Evolutionary conservation across 2,797 vertebrate species (phyloP).

Genomic region (Ara ararauna): DNA sequence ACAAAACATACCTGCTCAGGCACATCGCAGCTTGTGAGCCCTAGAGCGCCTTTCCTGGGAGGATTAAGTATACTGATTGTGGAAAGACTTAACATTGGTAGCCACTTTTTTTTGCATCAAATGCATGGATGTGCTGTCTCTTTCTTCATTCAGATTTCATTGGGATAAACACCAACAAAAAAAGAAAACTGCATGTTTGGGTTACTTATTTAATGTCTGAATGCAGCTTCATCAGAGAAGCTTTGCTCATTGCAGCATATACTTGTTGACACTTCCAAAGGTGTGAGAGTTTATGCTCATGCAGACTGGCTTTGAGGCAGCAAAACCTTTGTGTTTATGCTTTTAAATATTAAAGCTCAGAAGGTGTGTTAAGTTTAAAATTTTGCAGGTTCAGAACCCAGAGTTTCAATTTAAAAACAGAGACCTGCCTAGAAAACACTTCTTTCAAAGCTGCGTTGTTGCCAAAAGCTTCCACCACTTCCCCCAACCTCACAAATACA

Average conservation of each 20-base stretch:
- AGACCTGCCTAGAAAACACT: not conserved
- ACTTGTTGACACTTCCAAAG: not conserved
- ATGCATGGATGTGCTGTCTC: not conserved
- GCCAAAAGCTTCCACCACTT: not conserved
- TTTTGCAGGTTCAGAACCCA: not conserved
- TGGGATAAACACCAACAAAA: not conserved
- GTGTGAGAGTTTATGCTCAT: not conserved
- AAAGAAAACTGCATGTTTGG: not conserved
- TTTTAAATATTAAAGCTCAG: not conserved
- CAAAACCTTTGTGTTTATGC: not conserved
- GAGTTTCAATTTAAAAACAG: not conserved
- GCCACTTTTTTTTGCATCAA: not conserved
- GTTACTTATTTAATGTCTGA: not conserved
- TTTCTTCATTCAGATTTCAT: not conserved
- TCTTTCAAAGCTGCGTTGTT: not conserved
- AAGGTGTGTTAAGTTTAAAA: not conserved
- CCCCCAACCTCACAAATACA: not conserved
- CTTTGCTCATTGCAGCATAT: not conserved
- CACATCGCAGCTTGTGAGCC: not conserved
- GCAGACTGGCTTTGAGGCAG: not conserved
- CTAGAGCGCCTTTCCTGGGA: not conserved
- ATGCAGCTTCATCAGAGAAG: not conserved
- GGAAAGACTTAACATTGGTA: not conserved
- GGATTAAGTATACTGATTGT: not conserved
- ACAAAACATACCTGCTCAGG: slow-evolving; percentile 1